A percentile compares a stretch with the other conserved stretches of the same genome.
These are phyloP conservation scores for Aphelenchoides besseyi DNA, from an alignment of 1,140 invertebrate genomes.

Conservation along the genomic window DNA sequence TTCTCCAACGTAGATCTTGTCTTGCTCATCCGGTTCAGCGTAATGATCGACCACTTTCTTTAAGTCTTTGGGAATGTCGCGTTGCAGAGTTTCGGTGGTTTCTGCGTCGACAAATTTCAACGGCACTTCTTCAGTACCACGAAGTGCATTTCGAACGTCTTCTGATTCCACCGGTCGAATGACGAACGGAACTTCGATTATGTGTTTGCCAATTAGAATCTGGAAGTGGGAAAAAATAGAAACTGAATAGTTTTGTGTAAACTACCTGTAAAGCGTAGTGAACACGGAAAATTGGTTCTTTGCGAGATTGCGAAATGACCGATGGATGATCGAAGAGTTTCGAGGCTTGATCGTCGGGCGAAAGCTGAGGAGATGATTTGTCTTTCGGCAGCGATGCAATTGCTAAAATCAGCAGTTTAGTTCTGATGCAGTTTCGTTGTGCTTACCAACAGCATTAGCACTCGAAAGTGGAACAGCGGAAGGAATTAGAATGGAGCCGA, in stretches of 20 bases:
- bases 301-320: constrained; percentile 13
- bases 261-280: constrained; percentile 8
- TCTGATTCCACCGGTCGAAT: background rate
- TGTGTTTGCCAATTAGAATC: constrained; percentile 17
- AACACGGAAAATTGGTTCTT: constrained; percentile 6
- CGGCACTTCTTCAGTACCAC: background rate
- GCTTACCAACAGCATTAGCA: constrained; percentile 9
- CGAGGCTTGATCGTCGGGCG: constrained; percentile 12
- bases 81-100: background rate
- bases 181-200: constrained; percentile 21
- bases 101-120: background rate
- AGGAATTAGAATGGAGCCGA: background rate
- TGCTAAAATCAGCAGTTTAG: background rate
- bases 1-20: constrained; percentile 10
- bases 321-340: constrained; percentile 19
- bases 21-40: constrained; percentile 8
- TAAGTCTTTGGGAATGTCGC: constrained; percentile 3
- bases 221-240: background rate
- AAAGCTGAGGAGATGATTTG: constrained; percentile 4
- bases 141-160: background rate
- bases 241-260: no score
- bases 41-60: background rate
- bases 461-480: background rate
- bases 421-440: background rate
- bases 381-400: background rate